Evolutionary conservation across 2,797 vertebrate species (phyloP), one percentile per base, ranked within the genome.

Genomic region (Rhincodon typus): DNA sequence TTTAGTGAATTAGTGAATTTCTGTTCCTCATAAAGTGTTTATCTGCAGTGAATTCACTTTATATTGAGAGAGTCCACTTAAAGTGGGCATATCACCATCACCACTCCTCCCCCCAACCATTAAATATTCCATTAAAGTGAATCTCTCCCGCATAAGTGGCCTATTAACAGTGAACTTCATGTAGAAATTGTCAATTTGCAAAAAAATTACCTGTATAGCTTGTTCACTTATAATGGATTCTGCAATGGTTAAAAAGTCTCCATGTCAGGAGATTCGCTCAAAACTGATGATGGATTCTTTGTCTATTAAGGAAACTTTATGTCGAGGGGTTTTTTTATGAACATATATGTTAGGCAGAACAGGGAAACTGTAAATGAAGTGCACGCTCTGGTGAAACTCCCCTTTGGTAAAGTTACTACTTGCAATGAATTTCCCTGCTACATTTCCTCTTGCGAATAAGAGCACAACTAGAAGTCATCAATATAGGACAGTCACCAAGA

Each of bases 41-140:
- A 23, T 93, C 67, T n/a, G 67, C 34, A 93, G 66, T 38, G 57
- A 67, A 34, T 91, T 91, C 88, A 91, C 57, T 91, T 91, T 91
- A n/a, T 91, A 66, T 19, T 67, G 30, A 67, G 57, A 10, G 10
- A 66, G 88, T 38, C 57, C 62, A 91, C 66, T 67, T 91, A 66
- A 34, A 91, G 86, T 57, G 57, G 67, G 38, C 57, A 7, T 57
- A 57, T 57, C 57, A 57, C 6, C 57, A 57, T 57, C 57, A 57
- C 57, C 57, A 57, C 4, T 57, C 79, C 15, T 23, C 27, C 88
- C 57, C 17, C 62, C 34, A 17, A 17, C 57, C 57, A 38, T 27
- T n/a, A 62, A 90, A 17, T 62, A 57, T 13, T 2, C n/a, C 62
- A 38, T 66, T 93, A 67, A 62, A 93, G 62, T 93, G 62, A 93